A percentile compares a stretch with the other conserved stretches of the same genome.
phyloP scores from a whole-genome alignment of 2,797 vertebrate species.

The Calcarius lapponicus region DNA sequence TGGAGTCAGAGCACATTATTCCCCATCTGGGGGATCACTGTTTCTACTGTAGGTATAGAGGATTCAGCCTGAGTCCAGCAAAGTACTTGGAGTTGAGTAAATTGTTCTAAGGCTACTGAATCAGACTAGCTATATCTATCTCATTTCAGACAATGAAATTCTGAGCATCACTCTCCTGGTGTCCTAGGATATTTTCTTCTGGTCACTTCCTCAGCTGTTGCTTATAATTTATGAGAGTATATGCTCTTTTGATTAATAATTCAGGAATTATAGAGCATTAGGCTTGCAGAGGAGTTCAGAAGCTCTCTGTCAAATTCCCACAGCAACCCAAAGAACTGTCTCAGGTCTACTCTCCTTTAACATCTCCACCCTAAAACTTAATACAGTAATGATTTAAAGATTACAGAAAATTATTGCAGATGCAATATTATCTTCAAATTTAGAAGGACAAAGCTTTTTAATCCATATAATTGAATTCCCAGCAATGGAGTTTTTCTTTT shows the following conservation, averaged over 20 bases:
- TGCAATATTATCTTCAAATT: background rate
- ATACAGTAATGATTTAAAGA: background rate
- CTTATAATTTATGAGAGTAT: background rate
- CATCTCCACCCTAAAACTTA: background rate
- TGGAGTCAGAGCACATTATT: background rate
- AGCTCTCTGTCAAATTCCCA: background rate
- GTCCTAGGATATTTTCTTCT: background rate
- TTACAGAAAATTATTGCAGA: background rate
- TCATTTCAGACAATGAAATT: background rate
- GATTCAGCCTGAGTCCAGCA: background rate
- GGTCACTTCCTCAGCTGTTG: background rate
- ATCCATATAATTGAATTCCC: background rate
- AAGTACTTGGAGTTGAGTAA: background rate
- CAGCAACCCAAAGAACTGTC: background rate
- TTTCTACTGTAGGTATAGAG: background rate
- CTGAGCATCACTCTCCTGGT: background rate
- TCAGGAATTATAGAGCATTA: background rate
- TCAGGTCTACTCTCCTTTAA: background rate
- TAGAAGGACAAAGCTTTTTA: background rate
- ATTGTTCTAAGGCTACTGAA: background rate
- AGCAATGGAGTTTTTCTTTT: background rate
- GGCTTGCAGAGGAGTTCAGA: background rate
- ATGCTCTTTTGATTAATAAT: constrained; percentile 9
- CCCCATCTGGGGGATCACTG: background rate
- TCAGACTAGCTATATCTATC: background rate